Conservation (phyloP, 2,113 vertebrate species). For the Rallus limicola region DNA sequence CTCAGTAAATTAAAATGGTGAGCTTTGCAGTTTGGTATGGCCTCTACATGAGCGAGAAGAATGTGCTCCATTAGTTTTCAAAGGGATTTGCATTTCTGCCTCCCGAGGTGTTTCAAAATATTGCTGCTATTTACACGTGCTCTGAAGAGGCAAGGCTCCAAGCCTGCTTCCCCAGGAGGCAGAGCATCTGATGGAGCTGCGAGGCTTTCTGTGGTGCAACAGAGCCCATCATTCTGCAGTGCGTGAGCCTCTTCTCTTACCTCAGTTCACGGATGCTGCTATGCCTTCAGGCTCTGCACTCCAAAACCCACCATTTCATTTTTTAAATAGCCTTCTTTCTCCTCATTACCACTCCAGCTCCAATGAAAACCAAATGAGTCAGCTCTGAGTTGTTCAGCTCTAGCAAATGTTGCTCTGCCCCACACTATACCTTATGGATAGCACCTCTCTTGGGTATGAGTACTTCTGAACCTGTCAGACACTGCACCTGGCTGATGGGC, state of each 20-base stretch:
- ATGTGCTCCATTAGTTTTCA: background rate
- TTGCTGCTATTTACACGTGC: background rate
- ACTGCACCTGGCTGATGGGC: background rate
- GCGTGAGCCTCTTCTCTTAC: background rate
- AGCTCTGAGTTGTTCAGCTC: background rate
- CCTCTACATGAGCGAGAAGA: background rate
- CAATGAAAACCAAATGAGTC: background rate
- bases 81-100: background rate
- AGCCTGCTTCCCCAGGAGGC: rapidly evolving
- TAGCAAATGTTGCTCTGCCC: background rate
- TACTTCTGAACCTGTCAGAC: rapidly evolving
- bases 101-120: background rate
- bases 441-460: rapidly evolving
- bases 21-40: background rate
- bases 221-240: rapidly evolving
- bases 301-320: background rate
- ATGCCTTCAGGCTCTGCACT: background rate
- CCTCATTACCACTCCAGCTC: background rate
- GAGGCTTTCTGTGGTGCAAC: background rate
- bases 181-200: rapidly evolving
- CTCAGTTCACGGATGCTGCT: background rate
- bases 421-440: background rate
- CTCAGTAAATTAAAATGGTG: background rate
- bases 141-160: background rate
- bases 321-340: background rate